These are phyloP conservation scores for Corynorhinus townsendii DNA, from an alignment of 2,113 vertebrate genomes.

Conservation along the genomic window DNA sequence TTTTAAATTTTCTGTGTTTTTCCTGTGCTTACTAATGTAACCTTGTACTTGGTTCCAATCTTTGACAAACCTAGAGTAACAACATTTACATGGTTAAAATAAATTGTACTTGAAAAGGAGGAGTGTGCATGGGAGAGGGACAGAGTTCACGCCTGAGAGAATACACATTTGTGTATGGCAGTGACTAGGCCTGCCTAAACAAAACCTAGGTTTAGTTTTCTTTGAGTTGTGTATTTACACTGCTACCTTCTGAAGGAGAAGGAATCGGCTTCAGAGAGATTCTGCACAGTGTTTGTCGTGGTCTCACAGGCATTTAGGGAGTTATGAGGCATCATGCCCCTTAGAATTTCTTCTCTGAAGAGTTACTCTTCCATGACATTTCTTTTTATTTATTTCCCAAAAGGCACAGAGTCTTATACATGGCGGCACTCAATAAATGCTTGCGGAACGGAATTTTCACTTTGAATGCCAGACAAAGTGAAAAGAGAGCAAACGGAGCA, in stretches of 20 bases:
- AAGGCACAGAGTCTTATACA: background rate
- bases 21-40: background rate
- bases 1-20: background rate
- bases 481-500: background rate
- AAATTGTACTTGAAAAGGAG: background rate
- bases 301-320: background rate
- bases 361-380: conserved; percentile 21
- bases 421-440: background rate
- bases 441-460: background rate
- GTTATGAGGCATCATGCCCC: background rate
- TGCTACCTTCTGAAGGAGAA: background rate
- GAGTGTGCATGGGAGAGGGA: fast-evolving
- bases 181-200: background rate
- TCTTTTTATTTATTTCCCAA: conserved; percentile 41
- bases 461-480: background rate
- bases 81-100: conserved; percentile 2
- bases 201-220: background rate
- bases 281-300: background rate
- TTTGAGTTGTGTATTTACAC: background rate
- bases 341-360: conserved; percentile 1
- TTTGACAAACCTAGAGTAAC: background rate
- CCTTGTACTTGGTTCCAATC: background rate
- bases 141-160: background rate
- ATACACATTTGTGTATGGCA: background rate
- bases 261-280: background rate